Conservation (phyloP, 1,140 invertebrate species). For the Parapsyche elsis region DNA sequence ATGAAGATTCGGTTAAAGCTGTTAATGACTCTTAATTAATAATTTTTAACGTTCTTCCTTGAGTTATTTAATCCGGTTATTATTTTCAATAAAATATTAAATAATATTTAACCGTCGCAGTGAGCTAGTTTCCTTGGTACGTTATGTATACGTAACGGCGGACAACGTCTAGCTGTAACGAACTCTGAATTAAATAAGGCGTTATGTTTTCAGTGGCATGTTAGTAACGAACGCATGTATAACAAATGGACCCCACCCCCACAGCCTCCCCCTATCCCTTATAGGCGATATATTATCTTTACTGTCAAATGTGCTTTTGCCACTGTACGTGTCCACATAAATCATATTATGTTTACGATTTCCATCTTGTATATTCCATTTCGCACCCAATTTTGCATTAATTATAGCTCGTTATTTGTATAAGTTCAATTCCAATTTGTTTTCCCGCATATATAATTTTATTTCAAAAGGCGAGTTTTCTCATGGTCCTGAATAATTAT, state of each 20-base stretch:
- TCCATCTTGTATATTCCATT: not conserved
- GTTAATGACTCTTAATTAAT: no score
- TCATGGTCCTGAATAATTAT: not conserved
- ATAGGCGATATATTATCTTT: not conserved
- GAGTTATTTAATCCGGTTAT: no score
- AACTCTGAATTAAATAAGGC: slow-evolving; percentile 53
- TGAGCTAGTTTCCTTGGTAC: not conserved
- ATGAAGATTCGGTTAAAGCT: no score
- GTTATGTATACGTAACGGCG: slow-evolving; percentile 38
- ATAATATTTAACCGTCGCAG: slow-evolving; percentile 8
- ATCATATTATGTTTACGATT: slow-evolving; percentile 3
- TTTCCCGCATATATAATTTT: not conserved
- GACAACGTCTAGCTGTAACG: slow-evolving; percentile 47
- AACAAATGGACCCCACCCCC: slow-evolving; percentile 13
- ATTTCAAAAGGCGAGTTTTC: not conserved
- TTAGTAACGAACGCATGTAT: slow-evolving; percentile 37
- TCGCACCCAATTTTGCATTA: not conserved
- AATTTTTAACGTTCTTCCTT: no score
- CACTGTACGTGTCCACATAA: not conserved
- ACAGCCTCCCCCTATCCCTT: not conserved
- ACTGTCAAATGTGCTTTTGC: not conserved
- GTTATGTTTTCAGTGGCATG: slow-evolving; percentile 45
- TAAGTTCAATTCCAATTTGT: not conserved
- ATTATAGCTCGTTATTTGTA: not conserved
- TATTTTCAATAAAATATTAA: not conserved